Conservation (phyloP, 2,888 invertebrate genomes). For the Melanotus villosus region DNA sequence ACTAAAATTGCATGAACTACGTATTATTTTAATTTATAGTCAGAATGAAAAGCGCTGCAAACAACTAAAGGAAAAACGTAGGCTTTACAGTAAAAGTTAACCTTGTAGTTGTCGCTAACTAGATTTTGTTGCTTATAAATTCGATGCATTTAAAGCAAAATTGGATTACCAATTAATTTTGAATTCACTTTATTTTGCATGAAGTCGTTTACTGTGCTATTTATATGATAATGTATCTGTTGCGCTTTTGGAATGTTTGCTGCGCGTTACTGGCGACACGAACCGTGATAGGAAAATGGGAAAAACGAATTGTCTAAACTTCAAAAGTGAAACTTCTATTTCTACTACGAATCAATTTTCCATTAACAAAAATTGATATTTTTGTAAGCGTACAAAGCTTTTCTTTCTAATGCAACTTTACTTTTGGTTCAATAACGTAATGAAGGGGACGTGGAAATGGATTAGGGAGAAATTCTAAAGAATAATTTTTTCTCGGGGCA, state of each 20-base stretch:
- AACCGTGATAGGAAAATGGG: background rate
- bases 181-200: conserved; percentile 44
- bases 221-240: conserved; percentile 47
- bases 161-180: conserved; percentile 45
- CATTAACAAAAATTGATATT: too few relatives aligned
- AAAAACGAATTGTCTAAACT: too few relatives aligned
- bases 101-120: background rate
- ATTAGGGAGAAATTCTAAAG: conserved; percentile 49
- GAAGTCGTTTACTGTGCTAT: conserved; percentile 43
- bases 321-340: too few relatives aligned
- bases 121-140: conserved; percentile 39
- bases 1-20: too few relatives aligned
- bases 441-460: conserved; percentile 45
- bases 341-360: too few relatives aligned
- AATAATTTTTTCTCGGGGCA: conserved; percentile 44
- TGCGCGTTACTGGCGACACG: background rate
- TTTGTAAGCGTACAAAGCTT: too few relatives aligned
- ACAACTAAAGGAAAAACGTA: too few relatives aligned
- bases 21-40: too few relatives aligned
- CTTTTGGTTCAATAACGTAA: conserved; percentile 41
- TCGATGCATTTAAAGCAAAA: conserved; percentile 25
- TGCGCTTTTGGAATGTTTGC: conserved; percentile 30
- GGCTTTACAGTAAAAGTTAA: background rate
- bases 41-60: too few relatives aligned
- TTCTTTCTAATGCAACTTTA: conserved; percentile 6